phyloP scores from a whole-genome alignment of 2,797 vertebrate genomes.

The Cottoperca gobio region DNA sequence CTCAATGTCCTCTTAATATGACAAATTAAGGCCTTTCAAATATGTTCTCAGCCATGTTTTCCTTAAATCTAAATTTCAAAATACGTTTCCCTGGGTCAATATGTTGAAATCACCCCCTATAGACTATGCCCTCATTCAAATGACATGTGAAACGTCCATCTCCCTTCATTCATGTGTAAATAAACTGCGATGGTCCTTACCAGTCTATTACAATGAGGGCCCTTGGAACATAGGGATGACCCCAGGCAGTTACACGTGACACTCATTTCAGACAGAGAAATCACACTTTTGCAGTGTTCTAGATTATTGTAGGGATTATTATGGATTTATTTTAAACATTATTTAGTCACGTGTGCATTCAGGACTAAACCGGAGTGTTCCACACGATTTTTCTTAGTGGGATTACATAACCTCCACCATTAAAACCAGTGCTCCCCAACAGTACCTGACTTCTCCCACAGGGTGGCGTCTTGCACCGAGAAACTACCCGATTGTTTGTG shows the following conservation, averaged over 20 bases:
- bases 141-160: no score
- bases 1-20: no score
- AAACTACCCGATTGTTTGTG: background rate
- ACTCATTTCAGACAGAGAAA: background rate
- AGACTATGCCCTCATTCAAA: no score
- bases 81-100: no score
- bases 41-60: no score
- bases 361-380: constrained; percentile 11
- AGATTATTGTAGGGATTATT: background rate
- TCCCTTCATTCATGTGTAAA: no score
- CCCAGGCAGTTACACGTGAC: background rate
- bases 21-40: no score
- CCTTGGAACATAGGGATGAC: no score
- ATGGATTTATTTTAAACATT: background rate
- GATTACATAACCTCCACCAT: constrained; percentile 56
- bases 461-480: constrained; percentile 39
- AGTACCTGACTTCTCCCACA: constrained; percentile 7
- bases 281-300: background rate
- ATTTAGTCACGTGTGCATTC: constrained; percentile 8
- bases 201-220: no score
- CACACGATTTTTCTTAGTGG: background rate
- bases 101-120: no score
- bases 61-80: no score
- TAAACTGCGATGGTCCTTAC: no score
- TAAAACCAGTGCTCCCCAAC: constrained; percentile 17